phyloP scores from a whole-genome alignment of 1,140 invertebrate species.

The Bombus superbus region DNA sequence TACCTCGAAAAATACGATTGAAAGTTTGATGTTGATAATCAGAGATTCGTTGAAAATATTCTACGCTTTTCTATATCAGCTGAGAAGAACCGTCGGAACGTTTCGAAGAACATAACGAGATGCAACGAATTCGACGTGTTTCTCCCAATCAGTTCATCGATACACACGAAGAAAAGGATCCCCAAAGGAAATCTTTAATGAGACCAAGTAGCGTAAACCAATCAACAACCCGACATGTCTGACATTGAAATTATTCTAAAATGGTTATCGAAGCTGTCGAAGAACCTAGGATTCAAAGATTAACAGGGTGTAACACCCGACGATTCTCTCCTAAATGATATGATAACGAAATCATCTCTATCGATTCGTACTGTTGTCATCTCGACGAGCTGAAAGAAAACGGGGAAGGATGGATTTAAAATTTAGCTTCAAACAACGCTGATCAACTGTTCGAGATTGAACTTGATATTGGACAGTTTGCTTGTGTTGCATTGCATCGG shows the following conservation, averaged over 20 bases:
- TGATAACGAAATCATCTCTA: not conserved
- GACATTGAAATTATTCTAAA: constrained; percentile 10
- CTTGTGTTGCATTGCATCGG: not conserved
- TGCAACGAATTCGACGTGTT: not conserved
- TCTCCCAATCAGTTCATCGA: not conserved
- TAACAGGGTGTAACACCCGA: constrained; percentile 13
- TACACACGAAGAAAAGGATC: not conserved
- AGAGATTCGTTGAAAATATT: not conserved
- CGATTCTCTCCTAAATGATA: not conserved
- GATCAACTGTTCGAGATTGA: constrained; percentile 33
- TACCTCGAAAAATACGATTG: not conserved
- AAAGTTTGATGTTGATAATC: not conserved
- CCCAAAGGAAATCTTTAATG: not conserved
- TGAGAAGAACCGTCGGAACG: not conserved
- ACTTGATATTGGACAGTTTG: constrained; percentile 29
- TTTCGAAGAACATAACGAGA: not conserved
- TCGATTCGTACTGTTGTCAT: not conserved
- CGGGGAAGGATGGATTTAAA: not conserved
- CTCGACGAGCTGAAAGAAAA: not conserved
- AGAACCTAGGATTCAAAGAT: not conserved
- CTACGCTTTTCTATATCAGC: not conserved
- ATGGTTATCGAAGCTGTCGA: not conserved
- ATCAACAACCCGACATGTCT: not conserved
- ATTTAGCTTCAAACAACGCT: constrained; percentile 35
- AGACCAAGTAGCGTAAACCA: constrained; percentile 28